A percentile compares a stretch with the other conserved stretches of the same genome.
These are phyloP conservation scores for Melieria crassipennis DNA, from an alignment of 2,888 invertebrate genomes.

Conservation along the genomic window DNA sequence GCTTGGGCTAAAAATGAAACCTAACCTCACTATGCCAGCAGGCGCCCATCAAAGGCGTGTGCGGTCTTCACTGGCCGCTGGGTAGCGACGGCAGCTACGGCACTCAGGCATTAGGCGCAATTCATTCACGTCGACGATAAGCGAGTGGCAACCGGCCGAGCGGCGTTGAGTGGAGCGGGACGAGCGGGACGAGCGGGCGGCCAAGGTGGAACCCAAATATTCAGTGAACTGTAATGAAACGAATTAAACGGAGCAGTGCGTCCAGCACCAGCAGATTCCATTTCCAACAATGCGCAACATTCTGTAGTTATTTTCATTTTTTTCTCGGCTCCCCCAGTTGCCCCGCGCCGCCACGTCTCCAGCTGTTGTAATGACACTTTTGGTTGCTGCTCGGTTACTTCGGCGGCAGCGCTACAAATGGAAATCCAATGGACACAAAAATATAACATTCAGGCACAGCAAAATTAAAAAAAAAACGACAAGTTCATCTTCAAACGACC, in stretches of 20 bases:
- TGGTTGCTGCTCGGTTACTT: no score
- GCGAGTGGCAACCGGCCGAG: conserved; percentile 51
- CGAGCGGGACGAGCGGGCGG: no score
- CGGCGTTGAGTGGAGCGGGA: no score
- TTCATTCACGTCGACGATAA: conserved; percentile 52
- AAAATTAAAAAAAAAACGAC: no score
- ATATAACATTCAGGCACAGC: no score
- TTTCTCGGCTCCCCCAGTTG: no score
- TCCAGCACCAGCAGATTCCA: conserved; percentile 8
- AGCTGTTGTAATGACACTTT: no score
- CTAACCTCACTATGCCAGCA: conserved; percentile 1
- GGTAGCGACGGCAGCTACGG: conserved; percentile 38
- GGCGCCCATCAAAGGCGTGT: conserved; percentile 18
- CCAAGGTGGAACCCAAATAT: conserved; percentile 56
- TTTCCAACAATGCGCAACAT: neutral
- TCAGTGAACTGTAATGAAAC: conserved; percentile 62
- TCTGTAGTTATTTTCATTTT: no score
- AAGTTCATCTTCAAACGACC: no score
- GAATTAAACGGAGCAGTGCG: conserved; percentile 58
- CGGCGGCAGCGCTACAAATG: no score
- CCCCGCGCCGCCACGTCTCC: no score
- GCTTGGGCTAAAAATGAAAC: conserved; percentile 1
- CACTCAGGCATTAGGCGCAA: conserved; percentile 54
- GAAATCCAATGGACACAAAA: no score
- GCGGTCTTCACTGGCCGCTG: neutral